phyloP scores from a whole-genome alignment of 2,113 vertebrate species.

The Nothobranchius furzeri region DNA sequence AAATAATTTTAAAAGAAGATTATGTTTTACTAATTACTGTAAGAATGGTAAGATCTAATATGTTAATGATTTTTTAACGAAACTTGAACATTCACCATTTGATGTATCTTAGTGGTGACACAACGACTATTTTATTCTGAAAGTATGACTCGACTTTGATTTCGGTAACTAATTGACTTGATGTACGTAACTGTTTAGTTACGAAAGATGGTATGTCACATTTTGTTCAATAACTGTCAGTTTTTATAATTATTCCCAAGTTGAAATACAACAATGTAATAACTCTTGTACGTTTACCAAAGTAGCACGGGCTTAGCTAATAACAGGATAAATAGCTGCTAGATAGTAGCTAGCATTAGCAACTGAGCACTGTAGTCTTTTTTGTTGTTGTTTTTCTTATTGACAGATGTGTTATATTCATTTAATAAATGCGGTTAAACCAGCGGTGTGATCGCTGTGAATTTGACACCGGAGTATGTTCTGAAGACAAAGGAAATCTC shows the following conservation, averaged over 20 bases:
- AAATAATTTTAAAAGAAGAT: neutral
- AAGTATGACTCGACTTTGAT: neutral
- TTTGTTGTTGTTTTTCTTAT: neutral
- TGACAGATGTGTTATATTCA: neutral
- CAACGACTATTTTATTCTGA: constrained; percentile 26
- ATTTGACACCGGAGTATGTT: neutral
- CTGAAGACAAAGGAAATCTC: too few relatives aligned
- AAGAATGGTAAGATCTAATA: too few relatives aligned
- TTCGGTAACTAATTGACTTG: neutral
- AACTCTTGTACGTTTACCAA: neutral
- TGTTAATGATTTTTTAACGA: neutral
- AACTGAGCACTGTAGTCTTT: constrained; percentile 43
- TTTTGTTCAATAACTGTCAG: neutral
- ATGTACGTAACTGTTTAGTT: neutral
- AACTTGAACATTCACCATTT: too few relatives aligned
- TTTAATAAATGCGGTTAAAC: neutral
- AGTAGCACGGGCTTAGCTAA: neutral
- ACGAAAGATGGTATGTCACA: constrained; percentile 42
- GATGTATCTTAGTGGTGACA: neutral
- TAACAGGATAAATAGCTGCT: neutral
- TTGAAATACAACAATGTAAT: neutral
- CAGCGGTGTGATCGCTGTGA: neutral
- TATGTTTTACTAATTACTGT: too few relatives aligned
- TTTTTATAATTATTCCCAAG: neutral
- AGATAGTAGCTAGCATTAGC: constrained; percentile 23